Evolutionary conservation across 2,113 vertebrate species (phyloP), one percentile per base, ranked within the genome.

Genomic region (Sylvicapra grimmia): DNA sequence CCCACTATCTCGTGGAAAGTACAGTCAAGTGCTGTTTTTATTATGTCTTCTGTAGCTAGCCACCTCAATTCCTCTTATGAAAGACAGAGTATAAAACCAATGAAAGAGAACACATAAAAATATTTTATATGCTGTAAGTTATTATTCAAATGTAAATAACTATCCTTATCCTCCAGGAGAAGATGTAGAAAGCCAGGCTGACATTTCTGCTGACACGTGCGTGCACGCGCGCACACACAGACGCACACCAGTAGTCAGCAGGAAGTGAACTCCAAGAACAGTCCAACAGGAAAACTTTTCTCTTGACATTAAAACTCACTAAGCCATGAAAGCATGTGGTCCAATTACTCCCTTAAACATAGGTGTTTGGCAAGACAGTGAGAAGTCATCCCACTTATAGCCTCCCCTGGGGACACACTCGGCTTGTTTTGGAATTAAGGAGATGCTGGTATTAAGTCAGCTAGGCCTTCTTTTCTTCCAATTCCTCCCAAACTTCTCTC

Each of bases 221-320:
- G 3, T 1, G 1, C 19, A 7, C 0, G 8, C 54, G 3, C 47
- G 4, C 18, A 61, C 15, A 23, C 61, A 27, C 8, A 75, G 23
- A 40, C 2, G 14, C 36, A 72, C 15, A 68, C 47, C 29, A 79
- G 68, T 12, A 80, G 36, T 86, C 59, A 83, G 44, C 83, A 92
- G n/a, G 65, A 94, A 94, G 90, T n/a, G 49, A 89, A 87, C 40
- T 92, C 59, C 63, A 90, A 90, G 84, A 47, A 58, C 15, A 89
- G 53, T 25, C 63, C 75, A 86, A 79, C 21, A 96, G 65, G 77
- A 95, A 63, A 40, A 59, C 13, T 79, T 84, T 96, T 87, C 51
- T 80, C 89, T 89, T 89, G 56, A 80, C 36, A 84, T 36, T 83
- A 83, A 59, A 97, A 96, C 40, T 86, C 93, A 75, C 31, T 86